A percentile compares a stretch with the other conserved stretches of the same genome.
Conservation (phyloP, 2,888 invertebrate genomes). For the Drosophila anomelani region DNA sequence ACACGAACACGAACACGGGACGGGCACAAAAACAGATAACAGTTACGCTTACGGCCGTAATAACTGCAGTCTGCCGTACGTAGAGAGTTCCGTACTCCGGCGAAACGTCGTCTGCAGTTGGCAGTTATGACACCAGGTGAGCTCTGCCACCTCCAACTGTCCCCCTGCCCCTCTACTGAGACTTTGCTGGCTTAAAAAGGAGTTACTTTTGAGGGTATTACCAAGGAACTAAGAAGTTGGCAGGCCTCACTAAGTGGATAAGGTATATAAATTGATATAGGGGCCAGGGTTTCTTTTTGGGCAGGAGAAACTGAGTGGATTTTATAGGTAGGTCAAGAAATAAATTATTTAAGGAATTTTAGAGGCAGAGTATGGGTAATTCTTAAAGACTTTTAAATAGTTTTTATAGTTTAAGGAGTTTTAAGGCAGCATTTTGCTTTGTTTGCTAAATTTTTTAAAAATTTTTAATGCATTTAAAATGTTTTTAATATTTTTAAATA, state of each 20-base stretch:
- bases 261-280: constrained; percentile 33
- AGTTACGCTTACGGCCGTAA: constrained; percentile 77
- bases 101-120: constrained; percentile 35
- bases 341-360: not conserved
- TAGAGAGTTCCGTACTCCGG: constrained; percentile 34
- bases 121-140: constrained; percentile 45
- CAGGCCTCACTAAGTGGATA: constrained; percentile 29
- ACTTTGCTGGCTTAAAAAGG: constrained; percentile 18
- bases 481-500: not conserved
- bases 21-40: constrained; percentile 61
- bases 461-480: not conserved
- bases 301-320: not conserved
- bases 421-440: no score
- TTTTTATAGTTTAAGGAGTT: not conserved
- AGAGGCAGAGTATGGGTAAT: no score
- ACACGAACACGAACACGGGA: constrained; percentile 41
- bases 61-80: constrained; percentile 64
- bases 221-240: constrained; percentile 31
- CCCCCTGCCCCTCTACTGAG: no score
- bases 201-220: constrained; percentile 38
- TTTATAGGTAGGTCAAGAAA: not conserved
- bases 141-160: not conserved
- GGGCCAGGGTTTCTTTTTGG: not conserved
- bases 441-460: not conserved
- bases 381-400: not conserved